Conservation (phyloP, 2,797 vertebrate genomes). For the Psittacula derbiana region DNA sequence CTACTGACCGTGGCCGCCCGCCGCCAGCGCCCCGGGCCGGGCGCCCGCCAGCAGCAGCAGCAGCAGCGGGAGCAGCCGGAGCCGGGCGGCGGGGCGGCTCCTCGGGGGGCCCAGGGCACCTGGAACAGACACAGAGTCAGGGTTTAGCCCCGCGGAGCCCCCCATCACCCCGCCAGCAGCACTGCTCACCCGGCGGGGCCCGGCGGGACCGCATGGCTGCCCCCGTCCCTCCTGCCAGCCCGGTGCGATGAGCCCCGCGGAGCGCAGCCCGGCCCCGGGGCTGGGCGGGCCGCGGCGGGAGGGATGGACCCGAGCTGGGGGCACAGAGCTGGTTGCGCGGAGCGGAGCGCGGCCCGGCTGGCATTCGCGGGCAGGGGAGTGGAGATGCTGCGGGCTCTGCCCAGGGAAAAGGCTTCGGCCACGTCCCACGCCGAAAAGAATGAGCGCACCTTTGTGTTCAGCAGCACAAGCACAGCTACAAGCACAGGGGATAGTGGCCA, state of each 20-base stretch:
- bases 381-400: neutral
- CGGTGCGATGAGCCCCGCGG: neutral
- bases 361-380: neutral
- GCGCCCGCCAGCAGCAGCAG: neutral
- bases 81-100: neutral
- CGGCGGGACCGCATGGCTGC: neutral
- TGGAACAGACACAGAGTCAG: neutral
- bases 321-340: neutral
- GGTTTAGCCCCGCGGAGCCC: neutral
- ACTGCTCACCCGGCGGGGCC: neutral
- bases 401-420: neutral
- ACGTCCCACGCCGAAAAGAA: neutral
- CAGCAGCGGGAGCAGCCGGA: neutral
- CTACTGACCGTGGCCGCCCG: neutral
- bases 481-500: neutral
- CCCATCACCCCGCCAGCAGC: neutral
- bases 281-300: neutral
- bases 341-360: neutral
- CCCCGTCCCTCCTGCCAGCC: neutral
- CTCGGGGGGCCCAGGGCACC: neutral
- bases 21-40: neutral
- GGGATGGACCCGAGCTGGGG: neutral
- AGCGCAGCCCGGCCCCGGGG: neutral
- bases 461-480: neutral
- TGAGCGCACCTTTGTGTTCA: rapidly evolving